These are phyloP conservation scores for Morus bassanus DNA, from an alignment of 2,797 vertebrate genomes.

Conservation along the genomic window DNA sequence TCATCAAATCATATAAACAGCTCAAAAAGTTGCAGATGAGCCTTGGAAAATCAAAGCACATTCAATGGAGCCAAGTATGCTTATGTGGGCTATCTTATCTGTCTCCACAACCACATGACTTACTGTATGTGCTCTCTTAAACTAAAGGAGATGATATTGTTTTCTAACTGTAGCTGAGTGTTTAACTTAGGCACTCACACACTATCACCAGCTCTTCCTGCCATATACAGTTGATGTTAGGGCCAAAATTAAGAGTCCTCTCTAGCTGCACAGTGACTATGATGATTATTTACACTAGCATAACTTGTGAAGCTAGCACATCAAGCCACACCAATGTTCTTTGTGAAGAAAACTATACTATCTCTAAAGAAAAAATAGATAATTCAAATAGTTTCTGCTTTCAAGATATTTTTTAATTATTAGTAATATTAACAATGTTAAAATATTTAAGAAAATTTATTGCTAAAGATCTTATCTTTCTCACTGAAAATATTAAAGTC, in stretches of 20 bases:
- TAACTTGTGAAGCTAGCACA: neutral
- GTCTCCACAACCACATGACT: neutral
- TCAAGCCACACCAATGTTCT: neutral
- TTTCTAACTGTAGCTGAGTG: neutral
- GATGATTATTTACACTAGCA: neutral
- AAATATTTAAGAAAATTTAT: neutral
- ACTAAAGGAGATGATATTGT: neutral
- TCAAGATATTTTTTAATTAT: neutral
- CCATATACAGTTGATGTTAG: too few relatives aligned
- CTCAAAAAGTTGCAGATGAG: neutral
- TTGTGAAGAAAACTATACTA: neutral
- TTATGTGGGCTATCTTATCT: neutral
- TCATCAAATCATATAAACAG: neutral
- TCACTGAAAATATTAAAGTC: neutral
- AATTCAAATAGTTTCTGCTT: neutral
- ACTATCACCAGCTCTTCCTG: neutral
- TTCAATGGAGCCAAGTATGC: neutral
- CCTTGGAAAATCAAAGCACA: neutral
- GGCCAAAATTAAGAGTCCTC: neutral
- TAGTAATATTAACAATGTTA: neutral
- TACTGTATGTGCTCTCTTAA: neutral
- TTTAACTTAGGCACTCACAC: neutral
- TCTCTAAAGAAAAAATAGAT: neutral
- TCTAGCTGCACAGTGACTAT: neutral
- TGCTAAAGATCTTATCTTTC: neutral